Percentiles rank a stretch among this genome's conserved stretches.
phyloP scores from a whole-genome alignment of 1,140 invertebrate species.

The Drosophila simulans region DNA sequence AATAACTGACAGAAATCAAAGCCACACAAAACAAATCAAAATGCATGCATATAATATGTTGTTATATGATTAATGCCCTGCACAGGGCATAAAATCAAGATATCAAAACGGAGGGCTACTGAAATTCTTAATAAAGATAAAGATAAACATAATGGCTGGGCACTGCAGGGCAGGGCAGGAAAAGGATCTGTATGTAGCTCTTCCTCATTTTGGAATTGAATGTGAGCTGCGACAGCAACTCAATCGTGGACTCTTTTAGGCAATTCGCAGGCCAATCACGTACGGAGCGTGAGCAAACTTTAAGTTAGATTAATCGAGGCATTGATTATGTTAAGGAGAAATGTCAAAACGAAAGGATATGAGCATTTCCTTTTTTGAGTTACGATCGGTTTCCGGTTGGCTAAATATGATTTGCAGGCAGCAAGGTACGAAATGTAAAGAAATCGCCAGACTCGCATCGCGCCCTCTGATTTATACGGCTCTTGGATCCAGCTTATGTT shows the following conservation, averaged over 20 bases:
- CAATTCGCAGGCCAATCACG: slow-evolving; percentile 60
- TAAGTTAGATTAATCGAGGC: slow-evolving; percentile 80
- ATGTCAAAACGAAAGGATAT: slow-evolving; percentile 81
- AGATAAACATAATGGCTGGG: slow-evolving; percentile 30
- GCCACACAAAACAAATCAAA: slow-evolving; percentile 78
- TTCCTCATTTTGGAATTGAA: slow-evolving; percentile 31
- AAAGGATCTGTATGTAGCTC: slow-evolving; percentile 63
- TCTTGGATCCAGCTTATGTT: slow-evolving; percentile 45
- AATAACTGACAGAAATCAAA: slow-evolving; percentile 66
- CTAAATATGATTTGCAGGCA: slow-evolving; percentile 74
- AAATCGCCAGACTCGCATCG: slow-evolving; percentile 22
- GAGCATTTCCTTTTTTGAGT: slow-evolving; percentile 81
- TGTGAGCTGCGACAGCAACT: slow-evolving; percentile 16
- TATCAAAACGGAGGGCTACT: slow-evolving; percentile 77
- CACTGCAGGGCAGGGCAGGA: slow-evolving; percentile 32
- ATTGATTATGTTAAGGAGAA: slow-evolving; percentile 64
- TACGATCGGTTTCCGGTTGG: slow-evolving; percentile 75
- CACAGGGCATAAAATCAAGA: slow-evolving; percentile 76
- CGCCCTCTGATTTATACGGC: slow-evolving; percentile 52
- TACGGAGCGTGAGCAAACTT: slow-evolving; percentile 80
- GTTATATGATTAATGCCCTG: slow-evolving; percentile 69
- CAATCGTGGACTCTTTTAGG: slow-evolving; percentile 36
- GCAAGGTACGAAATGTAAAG: slow-evolving; percentile 34
- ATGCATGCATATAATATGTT: slow-evolving; percentile 57
- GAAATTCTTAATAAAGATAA: slow-evolving; percentile 81